A percentile compares a stretch with the other conserved stretches of the same genome.
Conservation (phyloP, 2,888 invertebrate genomes). For the Sturmia bella region DNA sequence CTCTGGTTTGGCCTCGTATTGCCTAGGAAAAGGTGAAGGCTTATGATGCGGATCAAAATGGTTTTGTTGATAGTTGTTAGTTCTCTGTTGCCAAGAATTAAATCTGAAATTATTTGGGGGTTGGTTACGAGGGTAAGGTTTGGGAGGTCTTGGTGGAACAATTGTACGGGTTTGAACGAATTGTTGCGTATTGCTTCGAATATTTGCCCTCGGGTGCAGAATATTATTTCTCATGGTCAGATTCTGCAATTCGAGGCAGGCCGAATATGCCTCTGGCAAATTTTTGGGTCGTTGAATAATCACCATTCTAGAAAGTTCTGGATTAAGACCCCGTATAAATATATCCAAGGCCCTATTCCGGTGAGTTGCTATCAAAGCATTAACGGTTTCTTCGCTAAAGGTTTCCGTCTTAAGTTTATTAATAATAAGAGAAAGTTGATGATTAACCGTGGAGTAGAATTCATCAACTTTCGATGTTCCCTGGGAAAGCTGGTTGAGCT, state of each 20-base stretch:
- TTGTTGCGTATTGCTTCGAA: background rate
- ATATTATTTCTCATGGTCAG: conserved; percentile 30
- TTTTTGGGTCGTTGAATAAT: conserved; percentile 56
- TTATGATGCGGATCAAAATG: background rate
- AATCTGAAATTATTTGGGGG: too few relatives aligned
- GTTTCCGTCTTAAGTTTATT: conserved; percentile 68
- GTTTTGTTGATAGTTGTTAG: too few relatives aligned
- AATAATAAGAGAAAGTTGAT: conserved; percentile 65
- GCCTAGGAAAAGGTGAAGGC: background rate
- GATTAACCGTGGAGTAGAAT: conserved; percentile 66
- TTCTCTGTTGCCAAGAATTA: too few relatives aligned
- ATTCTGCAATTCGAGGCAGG: conserved; percentile 40
- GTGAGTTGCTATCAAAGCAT: conserved; percentile 48
- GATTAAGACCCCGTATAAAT: conserved; percentile 41
- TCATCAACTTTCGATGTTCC: conserved; percentile 55
- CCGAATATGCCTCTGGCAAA: conserved; percentile 57
- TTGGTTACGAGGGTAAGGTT: too few relatives aligned
- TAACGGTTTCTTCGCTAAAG: conserved; percentile 50
- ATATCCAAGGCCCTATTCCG: conserved; percentile 47
- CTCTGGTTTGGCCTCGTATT: conserved; percentile 2
- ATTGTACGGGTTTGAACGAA: background rate
- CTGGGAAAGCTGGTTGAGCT: conserved; percentile 64
- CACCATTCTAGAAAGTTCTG: conserved; percentile 54
- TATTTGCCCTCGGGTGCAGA: background rate
- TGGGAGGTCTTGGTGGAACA: background rate